A percentile compares a stretch with the other conserved stretches of the same genome.
phyloP scores from a whole-genome alignment of 2,888 invertebrate species.

The Tridacna gigas region DNA sequence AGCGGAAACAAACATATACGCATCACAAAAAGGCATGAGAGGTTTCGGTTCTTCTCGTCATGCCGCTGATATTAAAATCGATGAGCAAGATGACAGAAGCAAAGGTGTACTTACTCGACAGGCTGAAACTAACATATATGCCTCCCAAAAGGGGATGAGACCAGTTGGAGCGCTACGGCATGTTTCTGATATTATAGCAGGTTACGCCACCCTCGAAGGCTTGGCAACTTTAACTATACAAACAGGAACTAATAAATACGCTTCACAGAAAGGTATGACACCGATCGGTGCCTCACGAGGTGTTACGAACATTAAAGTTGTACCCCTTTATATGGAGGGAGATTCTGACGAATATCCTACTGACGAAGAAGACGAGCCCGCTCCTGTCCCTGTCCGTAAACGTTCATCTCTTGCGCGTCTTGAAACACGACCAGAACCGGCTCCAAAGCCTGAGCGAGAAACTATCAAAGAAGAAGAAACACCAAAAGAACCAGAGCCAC shows the following conservation, averaged over 20 bases:
- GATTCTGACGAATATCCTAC: constrained; percentile 65
- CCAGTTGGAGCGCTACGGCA: constrained; percentile 57
- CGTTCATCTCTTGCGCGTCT: constrained; percentile 35
- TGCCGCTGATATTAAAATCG: constrained; percentile 81
- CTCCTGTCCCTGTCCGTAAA: constrained; percentile 49
- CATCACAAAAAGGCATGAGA: constrained; percentile 81
- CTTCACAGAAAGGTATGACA: constrained; percentile 83
- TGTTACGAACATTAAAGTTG: constrained; percentile 44
- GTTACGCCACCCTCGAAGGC: constrained; percentile 65
- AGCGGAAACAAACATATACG: constrained; percentile 81
- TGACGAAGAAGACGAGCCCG: constrained; percentile 62
- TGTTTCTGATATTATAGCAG: constrained; percentile 51
- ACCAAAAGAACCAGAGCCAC: constrained; percentile 23
- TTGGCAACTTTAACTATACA: constrained; percentile 79
- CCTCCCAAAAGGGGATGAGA: constrained; percentile 81
- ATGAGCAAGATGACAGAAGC: constrained; percentile 77
- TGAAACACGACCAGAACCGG: constrained; percentile 14
- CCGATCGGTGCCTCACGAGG: constrained; percentile 72
- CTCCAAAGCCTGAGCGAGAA: constrained; percentile 34
- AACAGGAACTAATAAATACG: constrained; percentile 83
- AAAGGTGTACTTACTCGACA: constrained; percentile 80
- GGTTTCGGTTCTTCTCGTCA: constrained; percentile 78
- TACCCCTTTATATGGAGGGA: constrained; percentile 54
- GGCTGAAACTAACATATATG: constrained; percentile 83
- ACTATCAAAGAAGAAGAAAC: constrained; percentile 33